Base-by-base conservation (phyloP, 2,797 vertebrate genomes). In the Coregonus ussuriensis region DNA sequence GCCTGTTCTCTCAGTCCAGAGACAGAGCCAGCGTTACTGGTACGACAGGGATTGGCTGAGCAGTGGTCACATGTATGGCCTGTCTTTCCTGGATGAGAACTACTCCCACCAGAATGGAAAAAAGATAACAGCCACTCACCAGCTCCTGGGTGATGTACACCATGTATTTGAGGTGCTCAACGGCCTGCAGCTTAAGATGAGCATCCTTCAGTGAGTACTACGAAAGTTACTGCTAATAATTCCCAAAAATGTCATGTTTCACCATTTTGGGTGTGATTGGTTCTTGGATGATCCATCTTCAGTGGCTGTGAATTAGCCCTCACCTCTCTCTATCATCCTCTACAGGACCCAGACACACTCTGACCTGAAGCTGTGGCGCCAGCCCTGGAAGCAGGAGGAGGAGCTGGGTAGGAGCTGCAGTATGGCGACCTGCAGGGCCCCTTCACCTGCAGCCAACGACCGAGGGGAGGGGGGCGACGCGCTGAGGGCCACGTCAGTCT, bases 111-210 rank as follows among this genome's bases (percentile, higher is more conserved):
- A 96, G 89, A 98, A 99, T 81, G 93, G 95, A 80, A 95, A 96
- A 87, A 97, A 98, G 91, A 97, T 99, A 66, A 92, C 95, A 1
- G 95, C 96, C 77, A 97, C 98, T 37, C 96, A 96, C 84, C 94
- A 94, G 41, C 95, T 99, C 72, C 94, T 99, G 47, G 97, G 96
- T 0, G 97, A 98, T 71, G 96, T 97, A 0, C 96, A 97, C 66
- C 91, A 87, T 66, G 95, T 99, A 78, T 93, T 94, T 4, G 96
- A 98, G 85, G 96, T 98, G 81, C 94, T 99, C 72, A 96, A 96
- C 0, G 96, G 97, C 37, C 93, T 99, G 85, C 96, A 97, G 91
- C 95, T 99, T 75, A 98, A 99, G 85, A 96, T 99, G 93, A 96
- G 95, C 94, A 95, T 99, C 72, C 82, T 99, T 35, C 95, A 96